A percentile compares a stretch with the other conserved stretches of the same genome.
These are phyloP conservation scores for Archocentrus centrarchus DNA, from an alignment of 2,113 vertebrate genomes.

Conservation along the genomic window DNA sequence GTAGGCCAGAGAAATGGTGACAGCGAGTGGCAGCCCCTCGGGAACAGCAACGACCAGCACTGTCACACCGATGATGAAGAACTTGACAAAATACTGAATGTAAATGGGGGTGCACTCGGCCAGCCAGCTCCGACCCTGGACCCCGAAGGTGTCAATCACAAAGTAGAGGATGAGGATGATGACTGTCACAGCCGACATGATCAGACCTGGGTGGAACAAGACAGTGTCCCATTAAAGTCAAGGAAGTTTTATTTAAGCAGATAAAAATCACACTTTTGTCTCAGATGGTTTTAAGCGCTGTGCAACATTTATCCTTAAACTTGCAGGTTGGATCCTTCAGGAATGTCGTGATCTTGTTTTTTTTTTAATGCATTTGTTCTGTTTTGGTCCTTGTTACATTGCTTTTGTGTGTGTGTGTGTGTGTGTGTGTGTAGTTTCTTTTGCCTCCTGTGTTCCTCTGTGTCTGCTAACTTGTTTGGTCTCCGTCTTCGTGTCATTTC, in stretches of 20 bases:
- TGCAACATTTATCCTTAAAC: neutral
- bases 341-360: too few relatives aligned
- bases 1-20: slow-evolving; percentile 97
- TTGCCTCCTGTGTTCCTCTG: neutral
- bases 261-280: neutral
- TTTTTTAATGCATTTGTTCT: too few relatives aligned
- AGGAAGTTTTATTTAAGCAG: neutral
- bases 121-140: slow-evolving; percentile 85
- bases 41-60: slow-evolving; percentile 97
- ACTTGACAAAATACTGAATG: slow-evolving; percentile 98
- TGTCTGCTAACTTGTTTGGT: neutral
- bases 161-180: slow-evolving; percentile 96
- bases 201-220: slow-evolving; percentile 82
- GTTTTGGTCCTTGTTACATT: neutral
- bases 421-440: neutral
- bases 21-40: slow-evolving; percentile 93
- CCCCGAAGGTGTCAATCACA: slow-evolving; percentile 89
- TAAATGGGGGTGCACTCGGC: slow-evolving; percentile 94
- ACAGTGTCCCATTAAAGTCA: neutral
- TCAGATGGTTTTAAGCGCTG: neutral
- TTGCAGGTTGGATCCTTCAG: neutral
- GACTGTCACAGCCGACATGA: slow-evolving; percentile 95
- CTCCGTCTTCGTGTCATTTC: neutral
- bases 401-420: neutral
- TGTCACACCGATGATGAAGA: slow-evolving; percentile 98